phyloP scores from a whole-genome alignment of 2,113 vertebrate species.

The Pantherophis guttatus region DNA sequence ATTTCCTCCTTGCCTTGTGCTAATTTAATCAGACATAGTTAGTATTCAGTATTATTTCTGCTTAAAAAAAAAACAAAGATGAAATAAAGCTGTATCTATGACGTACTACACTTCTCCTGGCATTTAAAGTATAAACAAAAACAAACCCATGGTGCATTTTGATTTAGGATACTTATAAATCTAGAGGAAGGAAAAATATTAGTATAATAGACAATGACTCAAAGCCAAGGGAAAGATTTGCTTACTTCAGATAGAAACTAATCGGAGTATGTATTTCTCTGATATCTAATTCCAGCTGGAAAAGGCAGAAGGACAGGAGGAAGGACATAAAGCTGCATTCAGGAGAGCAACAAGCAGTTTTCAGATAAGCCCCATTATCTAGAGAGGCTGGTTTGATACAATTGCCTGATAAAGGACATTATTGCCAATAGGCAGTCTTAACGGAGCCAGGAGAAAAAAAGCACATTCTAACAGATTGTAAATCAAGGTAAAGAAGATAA shows the following conservation, averaged over 20 bases:
- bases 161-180: slow-evolving; percentile 26
- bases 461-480: slow-evolving; percentile 33
- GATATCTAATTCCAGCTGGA: slow-evolving; percentile 62
- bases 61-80: background rate
- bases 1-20: slow-evolving; percentile 4
- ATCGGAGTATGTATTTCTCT: slow-evolving; percentile 52
- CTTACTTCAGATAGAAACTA: slow-evolving; percentile 61
- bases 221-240: slow-evolving; percentile 37
- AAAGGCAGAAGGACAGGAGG: slow-evolving; percentile 41
- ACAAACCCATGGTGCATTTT: background rate
- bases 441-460: slow-evolving; percentile 34
- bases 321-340: slow-evolving; percentile 46
- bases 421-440: slow-evolving; percentile 16
- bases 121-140: background rate
- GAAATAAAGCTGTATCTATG: background rate
- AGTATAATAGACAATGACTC: slow-evolving; percentile 49
- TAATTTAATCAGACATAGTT: background rate
- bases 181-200: slow-evolving; percentile 32
- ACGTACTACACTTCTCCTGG: background rate
- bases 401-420: slow-evolving; percentile 54
- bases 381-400: slow-evolving; percentile 52
- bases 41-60: background rate
- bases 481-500: slow-evolving; percentile 48
- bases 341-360: slow-evolving; percentile 52
- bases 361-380: slow-evolving; percentile 19